A percentile compares a stretch with the other conserved stretches of the same genome.
These are phyloP conservation scores for Propsilocerus akamusi DNA, from an alignment of 1,140 invertebrate genomes.

Conservation along the genomic window DNA sequence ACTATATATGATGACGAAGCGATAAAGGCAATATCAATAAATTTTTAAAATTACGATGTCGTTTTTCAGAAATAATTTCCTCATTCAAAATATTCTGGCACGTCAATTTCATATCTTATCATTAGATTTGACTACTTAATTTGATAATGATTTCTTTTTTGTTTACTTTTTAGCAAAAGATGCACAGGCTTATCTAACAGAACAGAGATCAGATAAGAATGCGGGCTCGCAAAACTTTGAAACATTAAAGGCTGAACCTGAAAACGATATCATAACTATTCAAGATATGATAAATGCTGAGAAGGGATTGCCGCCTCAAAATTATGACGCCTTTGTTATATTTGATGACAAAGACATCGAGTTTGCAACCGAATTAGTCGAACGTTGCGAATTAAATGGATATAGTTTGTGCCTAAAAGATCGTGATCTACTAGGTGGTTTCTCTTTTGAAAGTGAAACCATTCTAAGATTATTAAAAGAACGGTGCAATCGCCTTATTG, in stretches of 20 bases:
- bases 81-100: not conserved
- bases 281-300: constrained; percentile 30
- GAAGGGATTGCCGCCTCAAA: constrained; percentile 29
- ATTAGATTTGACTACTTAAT: constrained; percentile 5
- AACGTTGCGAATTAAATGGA: constrained; percentile 38
- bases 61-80: not conserved
- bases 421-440: constrained; percentile 40
- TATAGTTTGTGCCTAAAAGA: constrained; percentile 49
- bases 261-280: constrained; percentile 16
- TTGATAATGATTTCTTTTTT: not conserved
- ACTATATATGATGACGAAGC: constrained; percentile 1
- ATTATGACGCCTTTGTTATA: constrained; percentile 51
- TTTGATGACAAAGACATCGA: constrained; percentile 45
- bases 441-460: constrained; percentile 44
- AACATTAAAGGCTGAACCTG: constrained; percentile 5
- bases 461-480: constrained; percentile 51
- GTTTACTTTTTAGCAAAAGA: constrained; percentile 20
- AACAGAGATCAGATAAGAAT: not conserved
- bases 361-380: constrained; percentile 38
- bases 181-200: constrained; percentile 14
- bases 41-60: not conserved
- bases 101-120: not conserved
- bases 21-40: not conserved
- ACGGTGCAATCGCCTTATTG: constrained; percentile 48
- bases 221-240: constrained; percentile 4